A percentile compares a stretch with the other conserved stretches of the same genome.
Conservation (phyloP, 2,113 vertebrate genomes). For the Merops nubicus region DNA sequence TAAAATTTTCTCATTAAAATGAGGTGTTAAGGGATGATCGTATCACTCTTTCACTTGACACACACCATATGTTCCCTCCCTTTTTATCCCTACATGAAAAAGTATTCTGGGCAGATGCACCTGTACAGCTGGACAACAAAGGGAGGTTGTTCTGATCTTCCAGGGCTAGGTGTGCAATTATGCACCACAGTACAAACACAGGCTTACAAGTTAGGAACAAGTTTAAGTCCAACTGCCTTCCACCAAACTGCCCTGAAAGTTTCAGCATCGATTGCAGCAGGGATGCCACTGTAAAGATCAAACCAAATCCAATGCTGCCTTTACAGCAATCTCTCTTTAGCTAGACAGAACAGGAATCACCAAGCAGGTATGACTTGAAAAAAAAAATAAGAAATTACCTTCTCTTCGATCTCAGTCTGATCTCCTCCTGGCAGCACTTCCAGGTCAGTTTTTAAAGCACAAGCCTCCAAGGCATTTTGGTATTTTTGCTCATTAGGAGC, state of each 20-base stretch:
- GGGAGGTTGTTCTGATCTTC: not conserved
- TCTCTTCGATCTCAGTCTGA: slow-evolving; percentile 95
- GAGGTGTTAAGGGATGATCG: not conserved
- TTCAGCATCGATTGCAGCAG: not conserved
- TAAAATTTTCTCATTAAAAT: slow-evolving; percentile 10
- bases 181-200: not conserved
- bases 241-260: not conserved
- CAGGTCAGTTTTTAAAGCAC: slow-evolving; percentile 90
- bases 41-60: not conserved
- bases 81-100: not conserved
- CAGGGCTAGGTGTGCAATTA: not conserved
- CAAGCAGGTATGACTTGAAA: not conserved
- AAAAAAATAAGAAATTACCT: slow-evolving; percentile 75
- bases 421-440: slow-evolving; percentile 91
- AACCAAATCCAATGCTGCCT: not conserved
- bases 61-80: not conserved
- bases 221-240: not conserved
- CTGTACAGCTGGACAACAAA: not conserved
- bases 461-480: slow-evolving; percentile 84
- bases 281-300: not conserved
- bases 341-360: not conserved
- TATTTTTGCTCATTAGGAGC: slow-evolving; percentile 84
- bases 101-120: not conserved
- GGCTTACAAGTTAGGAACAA: not conserved
- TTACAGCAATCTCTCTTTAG: not conserved